Percentiles rank a stretch among this genome's conserved stretches.
Conservation (phyloP, 2,888 invertebrate genomes). For the Acanthosepion esculentum region DNA sequence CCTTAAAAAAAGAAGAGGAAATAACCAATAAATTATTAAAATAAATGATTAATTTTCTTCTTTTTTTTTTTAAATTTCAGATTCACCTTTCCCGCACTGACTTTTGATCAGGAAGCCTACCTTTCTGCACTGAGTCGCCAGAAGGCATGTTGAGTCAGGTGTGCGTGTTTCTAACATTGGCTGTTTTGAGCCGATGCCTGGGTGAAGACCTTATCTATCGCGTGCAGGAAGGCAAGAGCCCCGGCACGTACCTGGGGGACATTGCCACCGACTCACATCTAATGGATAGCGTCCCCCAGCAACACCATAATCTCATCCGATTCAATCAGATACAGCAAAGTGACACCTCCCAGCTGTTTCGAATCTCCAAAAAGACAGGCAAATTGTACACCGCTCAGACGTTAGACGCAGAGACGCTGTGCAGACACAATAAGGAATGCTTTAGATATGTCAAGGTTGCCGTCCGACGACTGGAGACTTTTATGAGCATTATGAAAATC, state of each 20-base stretch:
- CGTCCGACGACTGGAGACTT: neutral
- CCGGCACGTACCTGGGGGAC: neutral
- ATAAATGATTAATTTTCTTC: too few species aligned
- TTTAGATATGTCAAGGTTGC: neutral
- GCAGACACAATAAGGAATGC: neutral
- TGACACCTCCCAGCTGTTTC: neutral
- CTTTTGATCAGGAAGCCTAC: neutral
- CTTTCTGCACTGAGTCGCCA: neutral
- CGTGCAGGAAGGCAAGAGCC: neutral
- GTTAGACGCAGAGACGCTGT: neutral
- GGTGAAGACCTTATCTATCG: neutral
- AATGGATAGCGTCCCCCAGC: neutral
- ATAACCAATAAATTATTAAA: too few species aligned
- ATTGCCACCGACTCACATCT: neutral
- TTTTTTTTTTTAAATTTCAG: neutral
- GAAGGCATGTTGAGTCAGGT: slow-evolving; percentile 5
- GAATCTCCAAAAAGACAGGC: neutral
- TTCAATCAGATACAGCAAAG: neutral
- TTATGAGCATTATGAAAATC: neutral
- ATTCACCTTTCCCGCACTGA: neutral
- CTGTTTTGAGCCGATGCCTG: neutral
- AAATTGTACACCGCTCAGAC: neutral
- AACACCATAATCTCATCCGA: neutral
- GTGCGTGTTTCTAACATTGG: neutral
- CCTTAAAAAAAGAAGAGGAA: too few species aligned